phyloP scores from a whole-genome alignment of 2,113 vertebrate species.

The Mustela lutreola region DNA sequence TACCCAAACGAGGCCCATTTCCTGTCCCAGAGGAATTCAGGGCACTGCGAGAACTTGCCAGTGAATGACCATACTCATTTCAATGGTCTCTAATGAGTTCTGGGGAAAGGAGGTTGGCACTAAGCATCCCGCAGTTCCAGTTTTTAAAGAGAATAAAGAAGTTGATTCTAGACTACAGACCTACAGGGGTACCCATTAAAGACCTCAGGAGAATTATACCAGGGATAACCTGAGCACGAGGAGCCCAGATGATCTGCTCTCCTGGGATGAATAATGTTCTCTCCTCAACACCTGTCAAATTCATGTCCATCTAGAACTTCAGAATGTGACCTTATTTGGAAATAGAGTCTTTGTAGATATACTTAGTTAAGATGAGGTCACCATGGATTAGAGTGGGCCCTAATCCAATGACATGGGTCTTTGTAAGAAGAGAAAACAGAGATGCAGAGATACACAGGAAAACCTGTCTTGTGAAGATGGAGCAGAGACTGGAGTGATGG shows the following conservation, averaged over 20 bases:
- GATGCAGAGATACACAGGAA: not conserved
- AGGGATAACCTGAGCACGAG: not conserved
- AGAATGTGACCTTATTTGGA: conserved; percentile 30
- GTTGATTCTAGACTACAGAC: not conserved
- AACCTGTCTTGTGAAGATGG: not conserved
- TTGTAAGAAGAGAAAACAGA: not conserved
- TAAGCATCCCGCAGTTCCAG: not conserved
- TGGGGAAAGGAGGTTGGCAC: not conserved
- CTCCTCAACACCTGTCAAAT: not conserved
- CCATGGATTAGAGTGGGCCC: not conserved
- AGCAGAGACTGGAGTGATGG: not conserved
- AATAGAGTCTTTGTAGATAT: not conserved
- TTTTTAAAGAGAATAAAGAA: not conserved
- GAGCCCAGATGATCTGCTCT: not conserved
- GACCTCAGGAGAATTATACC: not conserved
- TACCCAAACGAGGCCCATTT: not conserved
- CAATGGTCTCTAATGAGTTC: not conserved
- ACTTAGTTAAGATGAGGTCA: not conserved
- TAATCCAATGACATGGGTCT: not conserved
- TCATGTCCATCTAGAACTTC: not conserved
- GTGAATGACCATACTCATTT: not conserved
- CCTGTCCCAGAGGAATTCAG: not conserved
- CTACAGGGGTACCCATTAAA: not conserved
- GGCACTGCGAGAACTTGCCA: not conserved
- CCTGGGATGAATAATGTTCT: not conserved